These are phyloP conservation scores for Drymodes brunneopygia DNA, from an alignment of 2,113 vertebrate species.

Conservation along the genomic window DNA sequence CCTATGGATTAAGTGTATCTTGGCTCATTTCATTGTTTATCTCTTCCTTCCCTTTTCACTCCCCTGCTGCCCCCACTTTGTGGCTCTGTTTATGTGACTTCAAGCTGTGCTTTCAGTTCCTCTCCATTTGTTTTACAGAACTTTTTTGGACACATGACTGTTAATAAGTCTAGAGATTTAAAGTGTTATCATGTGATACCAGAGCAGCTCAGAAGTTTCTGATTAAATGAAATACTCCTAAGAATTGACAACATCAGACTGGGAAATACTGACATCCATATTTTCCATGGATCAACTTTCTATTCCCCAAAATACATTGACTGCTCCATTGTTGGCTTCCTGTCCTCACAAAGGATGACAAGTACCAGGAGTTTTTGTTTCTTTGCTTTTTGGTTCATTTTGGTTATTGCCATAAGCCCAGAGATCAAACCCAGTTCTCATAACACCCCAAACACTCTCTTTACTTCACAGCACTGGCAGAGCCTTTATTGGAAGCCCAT, in stretches of 20 bases:
- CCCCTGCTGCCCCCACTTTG: rapidly evolving
- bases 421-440: not conserved
- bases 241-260: not conserved
- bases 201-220: not conserved
- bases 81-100: not conserved
- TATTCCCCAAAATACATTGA: not conserved
- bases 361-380: not conserved
- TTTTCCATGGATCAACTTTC: not conserved
- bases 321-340: not conserved
- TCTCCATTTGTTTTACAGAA: not conserved
- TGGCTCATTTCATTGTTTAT: not conserved
- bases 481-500: not conserved
- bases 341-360: not conserved
- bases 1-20: not conserved
- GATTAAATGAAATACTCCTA: not conserved
- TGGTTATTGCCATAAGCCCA: not conserved
- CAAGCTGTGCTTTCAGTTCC: not conserved
- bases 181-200: not conserved
- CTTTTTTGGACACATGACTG: not conserved
- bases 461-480: not conserved
- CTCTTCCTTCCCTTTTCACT: not conserved
- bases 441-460: not conserved
- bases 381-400: not conserved
- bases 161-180: not conserved
- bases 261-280: not conserved